Evolutionary conservation across 1,140 invertebrate genomes (phyloP), one percentile per base, ranked within the genome.

Genomic region (Heliconius hermathena): DNA sequence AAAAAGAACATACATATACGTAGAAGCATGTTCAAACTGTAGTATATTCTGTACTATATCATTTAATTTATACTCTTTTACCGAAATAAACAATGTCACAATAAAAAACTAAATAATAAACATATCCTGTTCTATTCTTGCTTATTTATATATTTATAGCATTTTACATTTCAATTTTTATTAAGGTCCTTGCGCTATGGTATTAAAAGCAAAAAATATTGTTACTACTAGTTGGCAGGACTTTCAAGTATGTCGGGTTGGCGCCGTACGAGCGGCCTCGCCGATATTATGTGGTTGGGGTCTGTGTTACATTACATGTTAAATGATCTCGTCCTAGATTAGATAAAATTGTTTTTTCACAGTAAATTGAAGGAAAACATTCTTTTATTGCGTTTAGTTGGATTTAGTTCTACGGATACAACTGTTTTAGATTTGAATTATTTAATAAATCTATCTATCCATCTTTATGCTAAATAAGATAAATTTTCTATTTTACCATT

Each of bases 191-290:
- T 46, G n/a, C 36, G 1, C 66, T 26, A 66, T 74, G 26, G 26
- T 22, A 49, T 78, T n/a, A 29, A 70, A 73, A 77, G 70, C n/a
- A 77, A 72, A 77, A 78, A 80, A 72, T 79, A 81, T 82, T 54
- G 54, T 77, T 82, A 70, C 52, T 78, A 22, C 78, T 74, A 85
- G 73, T 89, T 90, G 89, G 89, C 89, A 89, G 70, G 66, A 81
- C 79, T 73, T 79, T 76, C 71, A 88, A 89, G 77, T 89, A 76
- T 88, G 87, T 84, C 84, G 82, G 60, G 57, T 73, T 76, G 88
- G 89, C 87, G 88, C 87, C 82, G 83, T 74, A 78, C 81, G 57
- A 74, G 70, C 74, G 79, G 76, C 82, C 84, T 84, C 82, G 87
- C 84, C 82, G 86, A 85, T 82, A 86, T 83, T 85, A 80, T 80